Conservation (phyloP, 2,797 vertebrate species). For the Choloepus didactylus region DNA sequence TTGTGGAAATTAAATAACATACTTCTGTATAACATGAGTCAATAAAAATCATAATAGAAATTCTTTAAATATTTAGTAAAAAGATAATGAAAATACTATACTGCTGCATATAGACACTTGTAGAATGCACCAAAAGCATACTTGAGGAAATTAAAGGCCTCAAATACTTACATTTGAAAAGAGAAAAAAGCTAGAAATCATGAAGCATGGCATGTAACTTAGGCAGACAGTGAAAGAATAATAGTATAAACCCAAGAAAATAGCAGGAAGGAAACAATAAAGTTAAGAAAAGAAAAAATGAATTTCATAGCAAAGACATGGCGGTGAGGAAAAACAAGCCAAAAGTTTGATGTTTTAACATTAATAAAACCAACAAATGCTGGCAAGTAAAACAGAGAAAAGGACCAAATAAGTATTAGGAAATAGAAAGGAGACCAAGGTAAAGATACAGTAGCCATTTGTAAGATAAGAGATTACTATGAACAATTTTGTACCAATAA, state of each 20-base stretch:
- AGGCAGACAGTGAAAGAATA: not conserved
- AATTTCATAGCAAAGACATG: not conserved
- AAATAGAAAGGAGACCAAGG: not conserved
- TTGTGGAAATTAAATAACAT: not conserved
- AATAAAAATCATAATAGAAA: not conserved
- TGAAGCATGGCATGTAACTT: not conserved
- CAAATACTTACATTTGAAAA: not conserved
- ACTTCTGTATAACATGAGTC: not conserved
- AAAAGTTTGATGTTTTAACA: not conserved
- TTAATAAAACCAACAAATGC: not conserved
- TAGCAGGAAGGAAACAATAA: not conserved
- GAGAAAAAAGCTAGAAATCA: not conserved
- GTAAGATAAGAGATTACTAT: not conserved
- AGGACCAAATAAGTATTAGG: not conserved
- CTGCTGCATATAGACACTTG: not conserved
- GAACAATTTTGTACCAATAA: not conserved
- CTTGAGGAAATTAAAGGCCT: not conserved
- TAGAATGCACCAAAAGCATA: not conserved
- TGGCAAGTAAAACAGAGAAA: not conserved
- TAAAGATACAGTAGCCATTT: not conserved
- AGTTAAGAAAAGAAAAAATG: not conserved
- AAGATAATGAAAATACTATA: not conserved
- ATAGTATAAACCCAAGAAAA: not conserved
- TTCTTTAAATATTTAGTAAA: not conserved
- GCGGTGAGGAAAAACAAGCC: not conserved